Evolutionary conservation across 2,888 invertebrate species (phyloP).

Genomic region (Zelleria hepariella): DNA sequence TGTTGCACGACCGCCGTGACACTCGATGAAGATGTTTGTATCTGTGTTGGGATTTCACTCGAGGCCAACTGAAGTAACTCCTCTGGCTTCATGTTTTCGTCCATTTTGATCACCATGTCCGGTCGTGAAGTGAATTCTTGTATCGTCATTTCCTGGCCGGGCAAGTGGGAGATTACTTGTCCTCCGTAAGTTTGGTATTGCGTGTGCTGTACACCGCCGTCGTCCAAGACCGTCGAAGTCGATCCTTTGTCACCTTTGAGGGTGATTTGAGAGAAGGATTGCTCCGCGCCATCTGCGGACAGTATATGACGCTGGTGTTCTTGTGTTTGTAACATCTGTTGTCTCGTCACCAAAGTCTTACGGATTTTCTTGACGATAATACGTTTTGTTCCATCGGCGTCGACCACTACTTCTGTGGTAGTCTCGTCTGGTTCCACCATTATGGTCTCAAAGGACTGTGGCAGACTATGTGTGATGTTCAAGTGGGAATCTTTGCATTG

Average conservation of each 20-base stretch:
- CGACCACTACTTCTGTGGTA: conserved; percentile 85
- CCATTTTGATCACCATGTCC: conserved; percentile 69
- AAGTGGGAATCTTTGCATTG: conserved; percentile 75
- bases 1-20: conserved; percentile 87
- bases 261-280: conserved; percentile 78
- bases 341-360: conserved; percentile 76
- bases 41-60: conserved; percentile 48
- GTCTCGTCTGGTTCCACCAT: conserved; percentile 87
- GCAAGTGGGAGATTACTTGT: conserved; percentile 73
- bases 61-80: conserved; percentile 55
- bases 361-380: conserved; percentile 83
- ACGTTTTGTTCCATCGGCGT: conserved; percentile 84
- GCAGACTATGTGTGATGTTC: conserved; percentile 79
- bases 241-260: conserved; percentile 76
- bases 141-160: conserved; percentile 74
- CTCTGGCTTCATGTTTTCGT: conserved; percentile 68
- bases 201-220: conserved; percentile 74
- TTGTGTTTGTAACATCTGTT: conserved; percentile 76
- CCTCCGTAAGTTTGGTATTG: conserved; percentile 77
- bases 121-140: conserved; percentile 78
- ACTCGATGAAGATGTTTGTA: conserved; percentile 77
- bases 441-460: conserved; percentile 85
- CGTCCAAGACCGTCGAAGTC: conserved; percentile 69
- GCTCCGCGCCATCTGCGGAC: conserved; percentile 70
- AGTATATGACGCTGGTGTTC: conserved; percentile 70